Evolutionary conservation across 64 coral and sea anemone genomes (phyloP).

Genomic region (Actinia equina): DNA sequence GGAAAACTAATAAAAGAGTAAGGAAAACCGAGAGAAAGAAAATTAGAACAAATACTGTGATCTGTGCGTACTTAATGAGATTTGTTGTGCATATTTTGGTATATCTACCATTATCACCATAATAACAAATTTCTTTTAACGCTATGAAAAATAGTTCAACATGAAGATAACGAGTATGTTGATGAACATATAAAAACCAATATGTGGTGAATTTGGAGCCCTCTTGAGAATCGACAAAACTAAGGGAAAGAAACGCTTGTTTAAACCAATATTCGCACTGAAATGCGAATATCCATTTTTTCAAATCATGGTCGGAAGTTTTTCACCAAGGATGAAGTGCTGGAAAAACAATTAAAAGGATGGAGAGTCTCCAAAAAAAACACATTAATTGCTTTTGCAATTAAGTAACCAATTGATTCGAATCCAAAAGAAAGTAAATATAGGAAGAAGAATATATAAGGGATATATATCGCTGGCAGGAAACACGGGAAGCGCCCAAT

Average conservation of each 20-base stretch:
- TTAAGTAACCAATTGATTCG: not conserved
- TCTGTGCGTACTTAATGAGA: too few relatives aligned
- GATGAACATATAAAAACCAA: too few relatives aligned
- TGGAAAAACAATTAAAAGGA: too few relatives aligned
- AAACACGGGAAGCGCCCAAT: slow-evolving; percentile 18
- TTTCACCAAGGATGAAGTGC: too few relatives aligned
- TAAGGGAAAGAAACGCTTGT: not conserved
- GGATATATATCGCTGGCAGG: not conserved
- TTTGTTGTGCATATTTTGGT: too few relatives aligned
- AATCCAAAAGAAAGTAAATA: slow-evolving; percentile 1
- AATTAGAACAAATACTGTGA: too few relatives aligned
- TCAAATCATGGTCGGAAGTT: not conserved
- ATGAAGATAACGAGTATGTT: too few relatives aligned
- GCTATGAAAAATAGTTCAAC: too few relatives aligned
- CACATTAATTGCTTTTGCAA: not conserved
- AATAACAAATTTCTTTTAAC: too few relatives aligned
- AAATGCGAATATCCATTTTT: not conserved
- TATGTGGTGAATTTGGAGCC: not conserved
- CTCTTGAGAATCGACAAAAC: not conserved
- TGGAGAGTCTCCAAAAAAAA: not conserved
- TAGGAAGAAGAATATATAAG: not conserved
- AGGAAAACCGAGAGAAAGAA: too few relatives aligned
- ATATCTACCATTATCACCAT: too few relatives aligned
- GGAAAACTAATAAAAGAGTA: too few relatives aligned
- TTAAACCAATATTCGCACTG: not conserved